phyloP scores from a whole-genome alignment of 2,888 invertebrate species.

The Neuroscelio doddi region DNA sequence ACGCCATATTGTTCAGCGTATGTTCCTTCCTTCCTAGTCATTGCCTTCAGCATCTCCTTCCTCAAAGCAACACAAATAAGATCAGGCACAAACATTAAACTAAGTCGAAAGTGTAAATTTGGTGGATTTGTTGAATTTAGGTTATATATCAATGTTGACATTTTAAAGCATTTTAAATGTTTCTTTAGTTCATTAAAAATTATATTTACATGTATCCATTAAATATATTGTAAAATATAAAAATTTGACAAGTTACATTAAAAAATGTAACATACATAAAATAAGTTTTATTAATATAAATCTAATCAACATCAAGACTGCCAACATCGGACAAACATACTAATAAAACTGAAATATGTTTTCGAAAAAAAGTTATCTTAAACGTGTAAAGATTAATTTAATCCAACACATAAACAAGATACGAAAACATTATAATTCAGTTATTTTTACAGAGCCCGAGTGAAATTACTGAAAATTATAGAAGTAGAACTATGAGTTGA shows the following conservation, averaged over 20 bases:
- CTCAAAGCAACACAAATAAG: constrained; percentile 47
- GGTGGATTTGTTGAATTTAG: constrained; percentile 36
- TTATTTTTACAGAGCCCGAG: neutral
- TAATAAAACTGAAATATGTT: no score
- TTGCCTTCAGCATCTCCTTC: constrained; percentile 45
- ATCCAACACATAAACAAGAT: no score
- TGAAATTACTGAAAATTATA: neutral
- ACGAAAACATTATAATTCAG: neutral
- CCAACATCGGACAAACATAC: no score
- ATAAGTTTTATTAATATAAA: no score
- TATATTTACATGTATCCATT: no score
- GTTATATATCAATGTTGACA: constrained; percentile 31
- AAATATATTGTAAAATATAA: no score
- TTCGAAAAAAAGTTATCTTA: no score
- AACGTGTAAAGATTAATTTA: no score
- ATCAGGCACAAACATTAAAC: constrained; percentile 47
- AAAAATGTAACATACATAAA: no score
- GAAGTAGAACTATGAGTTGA: neutral
- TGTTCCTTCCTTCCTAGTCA: constrained; percentile 51
- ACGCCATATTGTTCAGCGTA: constrained; percentile 69
- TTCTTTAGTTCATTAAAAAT: neutral
- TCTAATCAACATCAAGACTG: no score
- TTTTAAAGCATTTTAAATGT: constrained; percentile 2
- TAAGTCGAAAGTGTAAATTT: constrained; percentile 41
- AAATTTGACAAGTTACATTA: no score